Evolutionary conservation across 2,888 invertebrate species (phyloP), one percentile per base, ranked within the genome.

Genomic region (Peribatodes rhomboidaria): DNA sequence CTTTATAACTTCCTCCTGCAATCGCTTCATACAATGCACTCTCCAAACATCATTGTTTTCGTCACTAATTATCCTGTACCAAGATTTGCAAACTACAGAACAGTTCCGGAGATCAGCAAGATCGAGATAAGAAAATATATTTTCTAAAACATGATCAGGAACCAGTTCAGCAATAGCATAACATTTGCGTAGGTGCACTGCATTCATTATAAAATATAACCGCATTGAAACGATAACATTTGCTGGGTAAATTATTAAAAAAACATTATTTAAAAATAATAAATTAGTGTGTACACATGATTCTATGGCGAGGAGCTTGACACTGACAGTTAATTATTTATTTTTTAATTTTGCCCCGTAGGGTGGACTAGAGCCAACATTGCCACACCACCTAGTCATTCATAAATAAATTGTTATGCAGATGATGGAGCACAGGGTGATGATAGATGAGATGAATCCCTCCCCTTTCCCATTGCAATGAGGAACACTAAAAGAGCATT

Each of bases 41-140:
- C 98, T 95, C 99, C 99, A 99, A 68, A 99, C 97, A 79, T 99
- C 98, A 89, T 97, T 98, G 89, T 98, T 98, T 92, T 98, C 98
- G 83, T 98, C 98, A 85, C 96, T 96, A 63, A 99, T 93, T 86
- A 97, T 97, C 84, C 95, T 95, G 85, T 97, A 97, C 99, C 99
- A 99, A 81, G 95, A 96, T 88, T 97, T 97, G 91, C 99, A 99
- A 58, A 98, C 98, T 75, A 98, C 92, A 68, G 98, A 96, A 94
- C 98, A 98, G 88, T 96, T 97, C 79, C 96, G 94, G 70, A 99
- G 92, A 86, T 99, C 98, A 81, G 95, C 95, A 62, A 98, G 93
- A 81, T 96, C 96, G 83, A 99, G 94, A 94, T 97, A 98, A 6
- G 98, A 98, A 94, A 99, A 98, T 89, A 98, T 96, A 80, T 96